These are phyloP conservation scores for Eurytoma californica DNA, from an alignment of 2,888 invertebrate species.

Conservation along the genomic window DNA sequence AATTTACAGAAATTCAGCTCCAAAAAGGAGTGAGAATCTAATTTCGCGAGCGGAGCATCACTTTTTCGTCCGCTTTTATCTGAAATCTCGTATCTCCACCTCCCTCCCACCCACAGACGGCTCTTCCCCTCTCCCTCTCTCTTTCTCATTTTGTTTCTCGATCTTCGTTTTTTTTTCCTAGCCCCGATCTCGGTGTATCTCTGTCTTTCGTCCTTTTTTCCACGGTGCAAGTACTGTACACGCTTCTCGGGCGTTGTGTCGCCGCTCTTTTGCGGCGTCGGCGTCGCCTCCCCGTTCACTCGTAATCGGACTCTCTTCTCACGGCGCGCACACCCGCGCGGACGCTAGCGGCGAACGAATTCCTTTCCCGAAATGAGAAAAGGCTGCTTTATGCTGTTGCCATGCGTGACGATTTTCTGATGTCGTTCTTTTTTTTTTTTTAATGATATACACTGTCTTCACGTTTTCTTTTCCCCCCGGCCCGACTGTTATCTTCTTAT, in stretches of 20 bases:
- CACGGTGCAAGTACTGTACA: not conserved
- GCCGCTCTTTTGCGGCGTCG: not conserved
- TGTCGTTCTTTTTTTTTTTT: not conserved
- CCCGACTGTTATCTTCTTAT: too few relatives aligned
- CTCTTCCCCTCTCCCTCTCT: not conserved
- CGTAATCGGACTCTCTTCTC: constrained; percentile 48
- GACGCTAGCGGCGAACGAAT: not conserved
- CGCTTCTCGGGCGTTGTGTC: not conserved
- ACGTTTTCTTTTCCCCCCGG: too few relatives aligned
- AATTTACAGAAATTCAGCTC: not conserved
- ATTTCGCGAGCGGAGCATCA: constrained; percentile 6
- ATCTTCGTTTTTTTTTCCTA: not conserved
- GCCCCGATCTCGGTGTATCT: not conserved
- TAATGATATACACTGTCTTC: not conserved
- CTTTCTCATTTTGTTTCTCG: constrained; percentile 4
- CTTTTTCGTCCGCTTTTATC: constrained; percentile 5
- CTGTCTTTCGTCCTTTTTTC: not conserved
- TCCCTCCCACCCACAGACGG: not conserved
- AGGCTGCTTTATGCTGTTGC: constrained; percentile 25
- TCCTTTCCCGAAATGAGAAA: constrained; percentile 38
- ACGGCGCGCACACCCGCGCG: not conserved
- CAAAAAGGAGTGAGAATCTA: constrained; percentile 13
- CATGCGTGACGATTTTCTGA: constrained; percentile 30
- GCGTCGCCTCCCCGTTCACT: not conserved
- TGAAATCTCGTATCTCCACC: constrained; percentile 13